Conservation (phyloP, 1,140 invertebrate genomes). For the Sitobion miscanthi region DNA sequence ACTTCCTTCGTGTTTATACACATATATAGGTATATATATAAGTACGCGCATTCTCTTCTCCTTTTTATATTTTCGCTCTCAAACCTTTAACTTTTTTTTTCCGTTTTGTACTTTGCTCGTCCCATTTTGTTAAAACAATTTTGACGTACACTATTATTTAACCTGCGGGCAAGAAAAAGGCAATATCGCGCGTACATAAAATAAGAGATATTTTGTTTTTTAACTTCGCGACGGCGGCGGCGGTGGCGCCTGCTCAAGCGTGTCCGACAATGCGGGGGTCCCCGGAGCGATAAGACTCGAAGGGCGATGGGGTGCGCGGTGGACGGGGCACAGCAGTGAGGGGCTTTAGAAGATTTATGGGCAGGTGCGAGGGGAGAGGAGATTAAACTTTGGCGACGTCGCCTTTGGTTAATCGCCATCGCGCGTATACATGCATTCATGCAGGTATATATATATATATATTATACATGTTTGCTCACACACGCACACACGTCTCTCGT, state of each 20-base stretch:
- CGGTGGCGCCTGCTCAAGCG: background rate
- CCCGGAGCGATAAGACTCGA: constrained; percentile 26
- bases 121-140: background rate
- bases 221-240: background rate
- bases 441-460: background rate
- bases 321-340: background rate
- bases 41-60: background rate
- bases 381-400: constrained; percentile 35
- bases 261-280: constrained; percentile 32
- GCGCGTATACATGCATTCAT: background rate
- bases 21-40: background rate
- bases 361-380: background rate
- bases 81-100: background rate
- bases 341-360: background rate
- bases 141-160: background rate
- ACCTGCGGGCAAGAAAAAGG: constrained; percentile 3
- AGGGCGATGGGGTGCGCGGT: background rate
- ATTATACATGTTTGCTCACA: background rate
- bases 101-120: background rate
- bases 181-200: background rate
- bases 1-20: background rate
- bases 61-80: background rate
- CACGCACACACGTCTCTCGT: background rate
- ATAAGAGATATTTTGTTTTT: constrained; percentile 27
- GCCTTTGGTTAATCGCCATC: constrained; percentile 15